These are phyloP conservation scores for Ypsolopha sequella DNA, from an alignment of 2,888 invertebrate species.

Conservation along the genomic window DNA sequence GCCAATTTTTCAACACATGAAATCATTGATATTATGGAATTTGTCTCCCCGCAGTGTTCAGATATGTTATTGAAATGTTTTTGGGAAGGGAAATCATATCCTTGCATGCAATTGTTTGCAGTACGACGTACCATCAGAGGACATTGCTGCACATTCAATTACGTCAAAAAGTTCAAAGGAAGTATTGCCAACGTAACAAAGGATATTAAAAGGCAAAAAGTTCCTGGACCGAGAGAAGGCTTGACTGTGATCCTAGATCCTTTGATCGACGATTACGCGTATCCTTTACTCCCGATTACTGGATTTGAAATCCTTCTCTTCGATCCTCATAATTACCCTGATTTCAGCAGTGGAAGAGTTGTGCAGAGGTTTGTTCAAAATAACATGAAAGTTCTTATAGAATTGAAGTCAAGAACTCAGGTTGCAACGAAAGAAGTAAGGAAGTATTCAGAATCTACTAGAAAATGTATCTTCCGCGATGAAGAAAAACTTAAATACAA, in stretches of 20 bases:
- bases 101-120: constrained; percentile 51
- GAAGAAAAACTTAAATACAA: constrained; percentile 37
- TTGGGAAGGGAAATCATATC: constrained; percentile 41
- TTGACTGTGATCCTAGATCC: constrained; percentile 67
- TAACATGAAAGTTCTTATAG: background rate
- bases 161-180: constrained; percentile 20
- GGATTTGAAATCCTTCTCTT: constrained; percentile 67
- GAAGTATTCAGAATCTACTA: constrained; percentile 11
- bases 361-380: constrained; percentile 4
- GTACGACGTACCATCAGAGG: constrained; percentile 64
- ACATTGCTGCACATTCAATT: constrained; percentile 71
- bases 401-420: constrained; percentile 5
- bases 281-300: constrained; percentile 48
- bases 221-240: constrained; percentile 35
- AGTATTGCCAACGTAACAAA: background rate
- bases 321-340: constrained; percentile 6
- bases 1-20: too few relatives aligned
- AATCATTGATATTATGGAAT: too few relatives aligned
- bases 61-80: constrained; percentile 59
- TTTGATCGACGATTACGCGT: constrained; percentile 68
- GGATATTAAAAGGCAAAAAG: too few relatives aligned
- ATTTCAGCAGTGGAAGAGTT: constrained; percentile 4
- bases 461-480: constrained; percentile 67
- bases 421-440: constrained; percentile 6
- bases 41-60: constrained; percentile 57